A percentile compares a stretch with the other conserved stretches of the same genome.
Evolutionary conservation across 2,888 invertebrate genomes (phyloP).

Genomic region (Tiphia femorata): DNA sequence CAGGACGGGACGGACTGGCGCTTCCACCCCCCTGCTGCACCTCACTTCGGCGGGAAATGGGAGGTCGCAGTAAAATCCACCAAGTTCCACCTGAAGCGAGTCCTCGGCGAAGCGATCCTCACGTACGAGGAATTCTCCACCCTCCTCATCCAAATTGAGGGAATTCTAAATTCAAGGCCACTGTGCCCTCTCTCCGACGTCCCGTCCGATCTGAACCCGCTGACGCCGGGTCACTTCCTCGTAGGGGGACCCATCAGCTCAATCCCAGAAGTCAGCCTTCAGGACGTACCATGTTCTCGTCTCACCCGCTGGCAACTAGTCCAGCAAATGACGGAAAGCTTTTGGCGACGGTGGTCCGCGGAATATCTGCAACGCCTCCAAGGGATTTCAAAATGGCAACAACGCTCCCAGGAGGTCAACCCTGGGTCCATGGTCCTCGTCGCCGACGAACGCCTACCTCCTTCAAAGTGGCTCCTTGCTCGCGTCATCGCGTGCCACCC

Average conservation of each 20-base stretch:
- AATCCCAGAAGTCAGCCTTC: not conserved
- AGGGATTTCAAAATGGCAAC: not conserved
- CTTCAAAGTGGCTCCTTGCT: not conserved
- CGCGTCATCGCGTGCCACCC: not conserved
- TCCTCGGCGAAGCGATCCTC: not conserved
- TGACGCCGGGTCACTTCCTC: not conserved
- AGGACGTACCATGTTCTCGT: not conserved
- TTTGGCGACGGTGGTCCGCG: not conserved
- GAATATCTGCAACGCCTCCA: not conserved
- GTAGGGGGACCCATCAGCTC: not conserved
- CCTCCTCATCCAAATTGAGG: no score
- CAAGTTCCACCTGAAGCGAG: not conserved
- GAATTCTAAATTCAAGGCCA: no score
- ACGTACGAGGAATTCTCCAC: not conserved
- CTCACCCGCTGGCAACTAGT: not conserved
- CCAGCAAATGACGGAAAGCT: not conserved
- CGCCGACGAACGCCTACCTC: not conserved
- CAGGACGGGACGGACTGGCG: not conserved
- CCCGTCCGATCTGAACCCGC: not conserved
- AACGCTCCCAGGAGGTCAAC: not conserved
- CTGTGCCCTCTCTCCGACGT: not conserved
- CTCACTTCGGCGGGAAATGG: not conserved
- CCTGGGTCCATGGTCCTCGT: not conserved
- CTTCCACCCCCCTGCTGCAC: not conserved
- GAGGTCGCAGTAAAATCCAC: no score